Evolutionary conservation across 2,888 invertebrate species (phyloP), one percentile per base, ranked within the genome.

Genomic region (Apamea crenata): DNA sequence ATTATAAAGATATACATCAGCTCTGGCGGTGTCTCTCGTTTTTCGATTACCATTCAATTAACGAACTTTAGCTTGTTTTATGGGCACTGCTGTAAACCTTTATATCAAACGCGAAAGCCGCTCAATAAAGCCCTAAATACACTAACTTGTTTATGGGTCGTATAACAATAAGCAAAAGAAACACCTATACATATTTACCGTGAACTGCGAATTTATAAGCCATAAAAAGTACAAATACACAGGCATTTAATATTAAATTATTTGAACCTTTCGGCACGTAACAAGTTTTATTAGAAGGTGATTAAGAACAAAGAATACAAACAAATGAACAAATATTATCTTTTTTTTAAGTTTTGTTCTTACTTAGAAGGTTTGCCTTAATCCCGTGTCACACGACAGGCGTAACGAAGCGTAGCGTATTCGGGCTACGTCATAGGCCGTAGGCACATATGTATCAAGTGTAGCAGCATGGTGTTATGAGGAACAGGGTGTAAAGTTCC

Each of bases 91-190:
- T 82, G 50, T 69, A 81, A 82, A 85, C 36, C 50, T 85, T 81
- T 44, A 69, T 68, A 69, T 69, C 63, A 82, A 82, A 85, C 68
- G 68, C 44, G 36, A 40, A 63, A 63, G 56, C 85, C 85, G 82
- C 56, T 44, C 59, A 74, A 69, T 82, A 81, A 81, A 85, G 29
- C 50, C 25, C 18, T 85, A 85, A 69, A 36, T 69, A 81, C 82
- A 65, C 68, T 65, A 81, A 82, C 59, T 59, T 81, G 47, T 82
- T 85, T 82, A 85, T 82, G 47, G 32, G 59, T 25, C 63, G 18
- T 85, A 81, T 81, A 85, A 80, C 29, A 80, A 61, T 71, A 84
- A 84, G 53, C 53, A 36, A 84, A 71, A 29, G 29, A 71, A 85
- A 81, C 74, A 40, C 53, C 74, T 59, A 50, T 73, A 81, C 77